Conservation (phyloP, 2,113 vertebrate genomes). For the Saimiri boliviensis region DNA sequence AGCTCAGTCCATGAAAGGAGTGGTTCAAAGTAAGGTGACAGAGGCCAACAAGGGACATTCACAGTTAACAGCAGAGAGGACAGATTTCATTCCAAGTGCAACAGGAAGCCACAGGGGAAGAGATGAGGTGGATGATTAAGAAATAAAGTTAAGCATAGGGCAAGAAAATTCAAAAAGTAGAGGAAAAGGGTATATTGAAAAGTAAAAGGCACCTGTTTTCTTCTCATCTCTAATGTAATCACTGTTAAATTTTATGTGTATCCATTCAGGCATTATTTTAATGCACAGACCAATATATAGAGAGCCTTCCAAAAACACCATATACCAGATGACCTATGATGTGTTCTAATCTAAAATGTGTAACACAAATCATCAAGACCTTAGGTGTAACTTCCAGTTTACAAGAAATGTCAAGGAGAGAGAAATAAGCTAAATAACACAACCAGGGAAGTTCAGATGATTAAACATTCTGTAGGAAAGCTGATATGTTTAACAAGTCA, state of each 20-base stretch:
- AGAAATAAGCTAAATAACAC: background rate
- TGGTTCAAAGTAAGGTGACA: background rate
- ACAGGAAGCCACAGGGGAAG: background rate
- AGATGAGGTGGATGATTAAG: background rate
- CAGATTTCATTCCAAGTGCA: background rate
- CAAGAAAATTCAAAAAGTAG: background rate
- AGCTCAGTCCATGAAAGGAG: background rate
- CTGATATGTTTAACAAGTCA: background rate
- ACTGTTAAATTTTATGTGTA: background rate
- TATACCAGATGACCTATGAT: background rate
- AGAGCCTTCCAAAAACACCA: background rate
- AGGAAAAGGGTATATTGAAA: background rate
- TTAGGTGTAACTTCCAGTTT: background rate
- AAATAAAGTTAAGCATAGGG: background rate
- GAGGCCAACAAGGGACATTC: background rate
- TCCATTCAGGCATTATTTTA: background rate
- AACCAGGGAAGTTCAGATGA: background rate
- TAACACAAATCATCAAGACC: constrained; percentile 5
- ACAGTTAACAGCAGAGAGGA: background rate
- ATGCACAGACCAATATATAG: background rate
- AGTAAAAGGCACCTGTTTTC: background rate
- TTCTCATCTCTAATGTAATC: background rate
- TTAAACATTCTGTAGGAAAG: background rate
- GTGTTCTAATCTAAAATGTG: background rate
- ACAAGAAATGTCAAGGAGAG: background rate